Evolutionary conservation across 2,113 vertebrate species (phyloP), one percentile per base, ranked within the genome.

Genomic region (Fulmarus glacialis): DNA sequence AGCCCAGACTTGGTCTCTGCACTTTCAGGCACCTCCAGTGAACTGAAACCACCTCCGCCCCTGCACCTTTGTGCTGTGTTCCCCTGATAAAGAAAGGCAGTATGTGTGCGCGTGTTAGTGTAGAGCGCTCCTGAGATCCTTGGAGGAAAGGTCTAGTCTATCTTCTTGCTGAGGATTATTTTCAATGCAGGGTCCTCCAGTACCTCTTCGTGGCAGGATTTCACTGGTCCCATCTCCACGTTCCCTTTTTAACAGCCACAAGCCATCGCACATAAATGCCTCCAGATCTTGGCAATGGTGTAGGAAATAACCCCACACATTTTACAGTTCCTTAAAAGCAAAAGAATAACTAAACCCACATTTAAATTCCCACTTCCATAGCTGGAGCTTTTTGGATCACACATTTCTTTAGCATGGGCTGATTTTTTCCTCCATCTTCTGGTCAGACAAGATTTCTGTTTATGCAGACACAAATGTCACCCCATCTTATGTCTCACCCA

Each of bases 81-180:
- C 40, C 58, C 36, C 74, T 9, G 74, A 1, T 8, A 14, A 10
- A 2, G 47, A 40, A 19, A 38, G 68, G 56, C 50, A 11, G 68
- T 2, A 2, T 1, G 4, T 3, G 80, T 6, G 24, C 47, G 21
- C 4, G 2, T 11, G 75, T 3, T 0, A 8, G n/a, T 2, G 34
- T 17, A 47, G 55, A 34, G 71, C 40, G 3, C 34, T 55, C 29
- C 1, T 20, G 7, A 67, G 59, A 4, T 21, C 55, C 67, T 5
- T 8, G 30, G 53, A 66, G 67, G 40, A 43, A 48, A 60, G 26
- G 2, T 38, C 60, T 20, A 4, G 8, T 1, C 27, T 30, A 0
- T 3, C 42, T 47, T 58, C 73, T 23, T 26, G 13, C 52, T 24
- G 32, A 63, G 56, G 34, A 6, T 19, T 24, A 1, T 15, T 82